These are phyloP conservation scores for Caenorhabditis wallacei DNA, from an alignment of 2,888 invertebrate genomes.

Conservation along the genomic window DNA sequence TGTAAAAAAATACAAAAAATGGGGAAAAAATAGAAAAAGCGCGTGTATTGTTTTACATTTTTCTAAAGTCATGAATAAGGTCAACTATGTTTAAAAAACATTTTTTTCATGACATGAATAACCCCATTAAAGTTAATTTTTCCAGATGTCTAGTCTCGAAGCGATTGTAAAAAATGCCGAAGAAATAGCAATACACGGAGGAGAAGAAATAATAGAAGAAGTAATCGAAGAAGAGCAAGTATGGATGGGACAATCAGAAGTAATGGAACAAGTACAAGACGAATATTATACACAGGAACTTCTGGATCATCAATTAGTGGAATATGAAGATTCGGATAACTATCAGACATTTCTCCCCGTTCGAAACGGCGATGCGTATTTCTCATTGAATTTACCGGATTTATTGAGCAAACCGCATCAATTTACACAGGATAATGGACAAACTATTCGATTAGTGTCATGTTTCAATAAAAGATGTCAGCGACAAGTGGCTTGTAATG, in stretches of 20 bases:
- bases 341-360: constrained; percentile 60
- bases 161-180: constrained; percentile 20
- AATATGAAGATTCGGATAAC: constrained; percentile 23
- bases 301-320: constrained; percentile 29
- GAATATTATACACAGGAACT: constrained; percentile 22
- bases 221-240: constrained; percentile 47
- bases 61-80: too few species aligned
- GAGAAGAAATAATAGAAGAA: constrained; percentile 45
- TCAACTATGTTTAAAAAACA: not conserved
- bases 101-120: not conserved
- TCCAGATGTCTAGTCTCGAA: constrained; percentile 28
- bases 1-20: too few species aligned
- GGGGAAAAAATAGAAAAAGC: too few species aligned
- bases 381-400: constrained; percentile 65
- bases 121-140: not conserved
- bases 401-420: constrained; percentile 42
- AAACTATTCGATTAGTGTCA: constrained; percentile 22
- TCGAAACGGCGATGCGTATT: constrained; percentile 55
- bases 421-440: constrained; percentile 31
- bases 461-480: constrained; percentile 72
- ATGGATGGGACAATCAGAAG: constrained; percentile 35
- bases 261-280: constrained; percentile 24
- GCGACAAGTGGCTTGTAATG: constrained; percentile 65
- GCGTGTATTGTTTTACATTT: too few species aligned
- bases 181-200: constrained; percentile 23